Conservation (phyloP, 2,888 invertebrate genomes). For the Cephus pulcher region DNA sequence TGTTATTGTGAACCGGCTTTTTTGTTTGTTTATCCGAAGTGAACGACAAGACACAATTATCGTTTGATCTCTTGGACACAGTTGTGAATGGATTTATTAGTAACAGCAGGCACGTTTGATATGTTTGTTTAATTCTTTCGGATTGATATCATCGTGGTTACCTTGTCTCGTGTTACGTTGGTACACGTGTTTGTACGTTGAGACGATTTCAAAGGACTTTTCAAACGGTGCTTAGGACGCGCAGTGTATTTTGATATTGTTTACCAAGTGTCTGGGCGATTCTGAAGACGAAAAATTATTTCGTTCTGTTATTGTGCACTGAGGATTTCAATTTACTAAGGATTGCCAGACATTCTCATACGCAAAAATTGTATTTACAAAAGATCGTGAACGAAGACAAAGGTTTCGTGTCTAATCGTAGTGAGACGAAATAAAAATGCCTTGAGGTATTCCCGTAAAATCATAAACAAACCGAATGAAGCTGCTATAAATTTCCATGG, state of each 20-base stretch:
- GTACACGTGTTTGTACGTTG: background rate
- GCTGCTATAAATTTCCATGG: background rate
- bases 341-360: background rate
- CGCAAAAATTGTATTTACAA: background rate
- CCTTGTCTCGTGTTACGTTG: background rate
- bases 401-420: background rate
- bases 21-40: background rate
- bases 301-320: background rate
- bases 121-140: background rate
- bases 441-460: background rate
- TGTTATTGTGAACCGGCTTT: background rate
- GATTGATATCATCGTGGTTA: background rate
- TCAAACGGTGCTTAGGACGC: background rate
- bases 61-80: background rate
- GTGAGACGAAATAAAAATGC: background rate
- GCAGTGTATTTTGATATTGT: background rate
- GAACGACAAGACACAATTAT: background rate
- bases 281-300: background rate
- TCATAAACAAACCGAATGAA: background rate
- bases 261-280: background rate
- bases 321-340: background rate
- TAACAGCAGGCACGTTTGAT: background rate
- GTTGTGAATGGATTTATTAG: background rate
- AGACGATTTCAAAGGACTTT: background rate
- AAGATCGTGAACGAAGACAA: background rate